These are phyloP conservation scores for Acronicta psi DNA, from an alignment of 2,888 invertebrate genomes.

Conservation along the genomic window DNA sequence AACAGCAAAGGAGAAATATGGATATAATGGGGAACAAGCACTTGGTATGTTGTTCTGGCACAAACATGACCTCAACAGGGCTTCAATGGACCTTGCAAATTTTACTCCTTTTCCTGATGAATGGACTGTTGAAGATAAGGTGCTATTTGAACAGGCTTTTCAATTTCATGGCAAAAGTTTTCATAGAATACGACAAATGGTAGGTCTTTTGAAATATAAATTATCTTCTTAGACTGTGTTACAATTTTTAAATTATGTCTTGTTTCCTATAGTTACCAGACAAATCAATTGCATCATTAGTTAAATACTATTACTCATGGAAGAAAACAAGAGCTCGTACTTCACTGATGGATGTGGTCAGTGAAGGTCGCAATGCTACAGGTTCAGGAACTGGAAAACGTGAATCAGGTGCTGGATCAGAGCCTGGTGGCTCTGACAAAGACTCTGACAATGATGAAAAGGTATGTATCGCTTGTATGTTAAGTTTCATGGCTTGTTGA, in stretches of 20 bases:
- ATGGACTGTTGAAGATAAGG: slow-evolving; percentile 99
- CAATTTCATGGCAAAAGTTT: slow-evolving; percentile 99
- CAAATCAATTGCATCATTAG: slow-evolving; percentile 98
- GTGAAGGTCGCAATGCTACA: slow-evolving; percentile 93
- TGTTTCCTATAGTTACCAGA: slow-evolving; percentile 94
- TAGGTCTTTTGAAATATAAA: slow-evolving; percentile 75
- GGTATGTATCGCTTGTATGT: slow-evolving; percentile 87
- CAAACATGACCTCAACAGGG: slow-evolving; percentile 97
- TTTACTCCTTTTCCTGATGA: slow-evolving; percentile 99
- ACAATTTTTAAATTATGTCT: slow-evolving; percentile 18
- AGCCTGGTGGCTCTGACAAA: slow-evolving; percentile 94
- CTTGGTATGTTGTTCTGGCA: slow-evolving; percentile 99
- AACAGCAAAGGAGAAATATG: slow-evolving; percentile 98
- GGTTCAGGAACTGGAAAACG: slow-evolving; percentile 90
- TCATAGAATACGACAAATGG: slow-evolving; percentile 99
- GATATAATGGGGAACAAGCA: slow-evolving; percentile 99
- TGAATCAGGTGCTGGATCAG: slow-evolving; percentile 94
- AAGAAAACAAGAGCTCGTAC: slow-evolving; percentile 98
- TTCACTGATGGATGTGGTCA: slow-evolving; percentile 96
- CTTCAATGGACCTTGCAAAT: slow-evolving; percentile 97
- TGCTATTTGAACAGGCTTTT: slow-evolving; percentile 99
- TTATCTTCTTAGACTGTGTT: background rate
- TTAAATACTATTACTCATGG: slow-evolving; percentile 99
- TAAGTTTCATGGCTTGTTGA: slow-evolving; percentile 47
- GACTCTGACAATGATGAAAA: slow-evolving; percentile 97